Conservation (phyloP, 37 sponge, comb jelly and placozoan species). For the Spongilla lacustris region DNA sequence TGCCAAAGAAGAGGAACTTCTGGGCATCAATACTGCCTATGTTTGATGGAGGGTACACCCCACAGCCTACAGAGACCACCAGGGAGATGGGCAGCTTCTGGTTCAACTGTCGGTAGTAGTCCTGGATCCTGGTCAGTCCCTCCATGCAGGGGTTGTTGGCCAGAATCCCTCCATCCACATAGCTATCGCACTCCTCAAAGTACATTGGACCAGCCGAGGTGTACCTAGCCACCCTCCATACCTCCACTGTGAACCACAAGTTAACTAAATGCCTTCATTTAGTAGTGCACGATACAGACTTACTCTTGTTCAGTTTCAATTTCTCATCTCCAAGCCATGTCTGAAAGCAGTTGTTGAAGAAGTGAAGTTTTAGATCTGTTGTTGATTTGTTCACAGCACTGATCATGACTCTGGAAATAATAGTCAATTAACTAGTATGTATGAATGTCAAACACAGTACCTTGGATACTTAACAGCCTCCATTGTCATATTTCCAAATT, state of each 20-base stretch:
- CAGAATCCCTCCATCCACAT: constrained; percentile 64
- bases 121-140: constrained; percentile 52
- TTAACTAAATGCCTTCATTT: neutral
- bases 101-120: constrained; percentile 27
- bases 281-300: neutral
- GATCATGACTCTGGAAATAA: constrained; percentile 27
- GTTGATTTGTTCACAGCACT: constrained; percentile 45
- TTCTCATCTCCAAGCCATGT: neutral
- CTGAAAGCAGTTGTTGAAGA: constrained; percentile 64
- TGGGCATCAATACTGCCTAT: constrained; percentile 37
- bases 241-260: constrained; percentile 19
- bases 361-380: constrained; percentile 24
- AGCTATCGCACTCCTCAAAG: constrained; percentile 49
- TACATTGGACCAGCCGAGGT: constrained; percentile 59
- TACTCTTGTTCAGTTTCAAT: neutral
- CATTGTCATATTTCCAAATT: constrained; percentile 29
- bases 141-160: constrained; percentile 51
- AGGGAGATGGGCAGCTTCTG: constrained; percentile 49
- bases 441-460: neutral
- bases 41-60: constrained; percentile 20
- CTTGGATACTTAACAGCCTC: constrained; percentile 21
- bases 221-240: constrained; percentile 67
- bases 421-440: neutral
- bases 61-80: constrained; percentile 59
- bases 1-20: constrained; percentile 31